Base-by-base conservation (phyloP, 2,113 vertebrate genomes). In the Psittacula cyanocephala region DNA sequence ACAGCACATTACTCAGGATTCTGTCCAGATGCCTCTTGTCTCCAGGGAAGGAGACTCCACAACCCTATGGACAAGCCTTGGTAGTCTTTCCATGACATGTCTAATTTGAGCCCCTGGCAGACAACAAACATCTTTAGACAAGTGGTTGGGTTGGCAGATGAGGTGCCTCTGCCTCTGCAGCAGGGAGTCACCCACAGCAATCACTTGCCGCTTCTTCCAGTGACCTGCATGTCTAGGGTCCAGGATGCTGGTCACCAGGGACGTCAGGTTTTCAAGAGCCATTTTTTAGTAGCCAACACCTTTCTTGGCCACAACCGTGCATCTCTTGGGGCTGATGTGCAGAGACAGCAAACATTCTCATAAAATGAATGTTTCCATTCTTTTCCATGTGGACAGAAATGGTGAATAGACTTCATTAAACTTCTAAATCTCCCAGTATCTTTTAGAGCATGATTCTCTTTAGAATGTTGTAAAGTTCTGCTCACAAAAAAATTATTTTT, bases 351-450 rank as follows among this genome's bases (percentile, higher is more conserved):
- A 91, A 75, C 33, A 79, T 86, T 93, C 47, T 77, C 11, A 71
- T 88, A 72, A 89, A 93, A 65, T 76, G 5, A 96, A 93, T 92
- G 69, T 81, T 88, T 92, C 55, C 41, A 10, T 65, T 83, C 28
- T 74, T 93, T 72, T 86, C 55, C 60, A 0, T 33, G 44, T 75
- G 23, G 31, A 43, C 55, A 88, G 49, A 91, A 95, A 59, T 44
- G 17, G 75, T 55, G 59, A 96, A 81, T 70, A 53, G 44, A 37
- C 24, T 85, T 94, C 31, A 70, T 78, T 46, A 63, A 64, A 63
- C 10, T 16, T 86, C 25, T 55, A 63, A 83, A 74, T 83, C 35
- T 81, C 8, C 3, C 33, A n/a, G 27, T 86, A 28, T 46, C 64
- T 69, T 83, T 88, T 41, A 69, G 67, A 65, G 20, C 0, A 2